Base-by-base conservation (phyloP, 2,797 vertebrate genomes). In the Acanthurus lineatus region DNA sequence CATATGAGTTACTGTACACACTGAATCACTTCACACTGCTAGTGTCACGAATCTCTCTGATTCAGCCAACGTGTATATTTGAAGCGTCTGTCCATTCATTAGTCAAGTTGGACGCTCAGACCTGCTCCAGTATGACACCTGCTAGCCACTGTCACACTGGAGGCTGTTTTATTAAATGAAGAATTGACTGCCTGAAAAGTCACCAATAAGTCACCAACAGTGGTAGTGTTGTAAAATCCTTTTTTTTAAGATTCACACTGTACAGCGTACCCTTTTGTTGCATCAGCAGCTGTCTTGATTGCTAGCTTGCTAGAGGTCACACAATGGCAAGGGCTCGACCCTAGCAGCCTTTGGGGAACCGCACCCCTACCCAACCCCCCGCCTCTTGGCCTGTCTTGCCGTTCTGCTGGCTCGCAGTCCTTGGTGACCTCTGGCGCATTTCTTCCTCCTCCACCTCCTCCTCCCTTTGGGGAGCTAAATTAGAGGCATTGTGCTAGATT, bases 301-400 rank as follows among this genome's bases (percentile, higher is more conserved):
- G 74, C 86, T 90, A 88, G 85, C 82, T 74, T 58, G 85, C 88
- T 84, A 92, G 89, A 95, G 95, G 95, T 96, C 95, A 94, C 89
- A 92, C 91, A 94, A 95, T 94, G 83, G 93, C 88, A 92, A 91
- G 88, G 87, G 89, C 90, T 94, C 89, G 93, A 95, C 93, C 94
- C 93, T 73, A 80, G 73, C 81, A 94, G 94, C 93, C 95, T 95
- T 96, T 94, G 95, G 95, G 95, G 95, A 95, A 88, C 94, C 94
- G 89, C 94, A 95, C 93, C 94, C 92, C 93, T 91, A 40, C 88
- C 91, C 91, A 82, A 78, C 85, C 90, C 86, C 85, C 82, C 80
- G 38, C 64, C 69, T 67, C 67, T 67, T 69, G 73, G 73, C 77
- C 88, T 88, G 82, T 82, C 79, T 77, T 74, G 75, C 82, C 73